These are phyloP conservation scores for Popillia japonica DNA, from an alignment of 1,140 invertebrate species.

Conservation along the genomic window DNA sequence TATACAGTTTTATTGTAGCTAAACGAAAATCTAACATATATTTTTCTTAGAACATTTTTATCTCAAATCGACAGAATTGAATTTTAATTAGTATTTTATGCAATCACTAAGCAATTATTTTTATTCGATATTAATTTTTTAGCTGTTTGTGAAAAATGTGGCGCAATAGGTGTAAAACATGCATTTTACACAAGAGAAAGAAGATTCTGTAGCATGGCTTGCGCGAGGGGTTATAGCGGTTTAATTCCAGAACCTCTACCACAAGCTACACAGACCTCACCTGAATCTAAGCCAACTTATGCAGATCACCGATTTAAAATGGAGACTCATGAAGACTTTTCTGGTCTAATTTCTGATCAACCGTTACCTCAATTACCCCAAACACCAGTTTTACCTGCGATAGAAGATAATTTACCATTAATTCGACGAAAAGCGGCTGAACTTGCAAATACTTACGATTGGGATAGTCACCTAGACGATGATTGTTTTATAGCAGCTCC, in stretches of 20 bases:
- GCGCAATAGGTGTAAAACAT: slow-evolving; percentile 87
- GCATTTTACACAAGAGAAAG: slow-evolving; percentile 89
- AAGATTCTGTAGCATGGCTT: slow-evolving; percentile 79
- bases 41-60: too few species aligned
- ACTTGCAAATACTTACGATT: slow-evolving; percentile 80
- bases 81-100: too few species aligned
- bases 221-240: slow-evolving; percentile 68
- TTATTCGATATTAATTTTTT: slow-evolving; percentile 45
- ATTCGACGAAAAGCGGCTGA: slow-evolving; percentile 65
- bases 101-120: too few species aligned
- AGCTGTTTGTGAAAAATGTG: slow-evolving; percentile 90
- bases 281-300: slow-evolving; percentile 56
- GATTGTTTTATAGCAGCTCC: slow-evolving; percentile 84
- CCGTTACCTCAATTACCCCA: slow-evolving; percentile 62
- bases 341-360: slow-evolving; percentile 62
- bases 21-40: too few species aligned
- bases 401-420: slow-evolving; percentile 62
- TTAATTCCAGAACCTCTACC: slow-evolving; percentile 55
- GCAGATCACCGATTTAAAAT: slow-evolving; percentile 58
- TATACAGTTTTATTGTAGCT: too few species aligned
- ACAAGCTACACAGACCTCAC: slow-evolving; percentile 54
- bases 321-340: slow-evolving; percentile 56
- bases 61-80: too few species aligned
- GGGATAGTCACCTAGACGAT: slow-evolving; percentile 80
- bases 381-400: slow-evolving; percentile 52